These are phyloP conservation scores for Paradoxurus hermaphroditus DNA, from an alignment of 2,113 vertebrate species.

Conservation along the genomic window DNA sequence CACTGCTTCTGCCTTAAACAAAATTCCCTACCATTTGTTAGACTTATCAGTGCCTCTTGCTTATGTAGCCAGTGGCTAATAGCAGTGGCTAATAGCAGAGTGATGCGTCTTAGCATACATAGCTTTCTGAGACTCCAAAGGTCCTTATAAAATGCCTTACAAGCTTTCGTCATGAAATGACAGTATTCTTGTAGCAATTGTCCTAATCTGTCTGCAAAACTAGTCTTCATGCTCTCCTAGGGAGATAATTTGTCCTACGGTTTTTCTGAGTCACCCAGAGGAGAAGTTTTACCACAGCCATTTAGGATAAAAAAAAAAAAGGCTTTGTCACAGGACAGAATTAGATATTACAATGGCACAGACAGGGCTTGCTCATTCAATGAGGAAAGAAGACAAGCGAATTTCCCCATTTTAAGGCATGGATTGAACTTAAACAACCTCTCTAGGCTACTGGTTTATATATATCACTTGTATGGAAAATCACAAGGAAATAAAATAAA, in stretches of 20 bases:
- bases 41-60: not conserved
- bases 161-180: not conserved
- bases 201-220: slow-evolving; percentile 27
- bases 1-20: not conserved
- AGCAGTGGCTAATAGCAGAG: not conserved
- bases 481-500: not conserved
- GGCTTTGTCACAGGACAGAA: not conserved
- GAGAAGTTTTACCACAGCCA: not conserved
- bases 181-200: not conserved
- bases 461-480: not conserved
- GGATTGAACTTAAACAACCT: not conserved
- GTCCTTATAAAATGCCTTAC: not conserved
- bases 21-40: not conserved
- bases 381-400: not conserved
- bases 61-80: not conserved
- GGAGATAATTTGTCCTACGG: not conserved
- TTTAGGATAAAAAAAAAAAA: slow-evolving; percentile 27
- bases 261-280: not conserved
- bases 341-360: not conserved
- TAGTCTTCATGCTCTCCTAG: not conserved
- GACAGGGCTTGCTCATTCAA: not conserved
- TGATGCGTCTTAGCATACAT: not conserved
- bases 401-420: not conserved
- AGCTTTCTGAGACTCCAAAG: not conserved
- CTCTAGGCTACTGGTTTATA: not conserved